phyloP scores from a whole-genome alignment of 1,140 invertebrate genomes.

The Listronotus bonariensis region DNA sequence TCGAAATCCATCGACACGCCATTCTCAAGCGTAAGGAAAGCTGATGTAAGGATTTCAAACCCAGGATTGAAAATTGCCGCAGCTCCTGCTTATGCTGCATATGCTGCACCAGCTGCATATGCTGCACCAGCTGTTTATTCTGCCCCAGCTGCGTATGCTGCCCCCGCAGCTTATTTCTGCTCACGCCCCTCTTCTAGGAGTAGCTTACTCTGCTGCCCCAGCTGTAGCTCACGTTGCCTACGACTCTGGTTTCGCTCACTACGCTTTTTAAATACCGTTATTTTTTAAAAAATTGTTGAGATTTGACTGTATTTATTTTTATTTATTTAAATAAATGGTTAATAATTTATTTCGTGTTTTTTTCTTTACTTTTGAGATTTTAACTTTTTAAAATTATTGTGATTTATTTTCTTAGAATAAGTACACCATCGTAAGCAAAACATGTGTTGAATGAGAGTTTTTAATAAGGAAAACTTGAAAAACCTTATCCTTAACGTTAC shows the following conservation, averaged over 20 bases:
- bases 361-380: too few species aligned
- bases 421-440: too few species aligned
- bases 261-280: slow-evolving; percentile 41
- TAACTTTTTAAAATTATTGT: too few species aligned
- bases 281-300: too few species aligned
- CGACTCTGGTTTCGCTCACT: slow-evolving; percentile 63
- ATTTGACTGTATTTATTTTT: too few species aligned
- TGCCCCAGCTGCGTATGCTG: slow-evolving; percentile 25
- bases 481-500: too few species aligned
- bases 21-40: slow-evolving; percentile 68
- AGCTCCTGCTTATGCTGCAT: slow-evolving; percentile 36
- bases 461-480: too few species aligned
- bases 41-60: slow-evolving; percentile 68
- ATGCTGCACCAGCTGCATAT: slow-evolving; percentile 13
- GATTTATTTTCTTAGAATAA: too few species aligned
- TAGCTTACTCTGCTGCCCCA: slow-evolving; percentile 65
- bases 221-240: slow-evolving; percentile 71
- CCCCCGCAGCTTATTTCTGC: slow-evolving; percentile 56
- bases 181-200: slow-evolving; percentile 52
- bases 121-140: slow-evolving; percentile 53
- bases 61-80: slow-evolving; percentile 59
- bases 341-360: too few species aligned
- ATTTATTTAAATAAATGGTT: too few species aligned
- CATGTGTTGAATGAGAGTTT: too few species aligned
- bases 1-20: slow-evolving; percentile 69